phyloP scores from a whole-genome alignment of 2,113 vertebrate genomes.

The Zosterops lateralis region DNA sequence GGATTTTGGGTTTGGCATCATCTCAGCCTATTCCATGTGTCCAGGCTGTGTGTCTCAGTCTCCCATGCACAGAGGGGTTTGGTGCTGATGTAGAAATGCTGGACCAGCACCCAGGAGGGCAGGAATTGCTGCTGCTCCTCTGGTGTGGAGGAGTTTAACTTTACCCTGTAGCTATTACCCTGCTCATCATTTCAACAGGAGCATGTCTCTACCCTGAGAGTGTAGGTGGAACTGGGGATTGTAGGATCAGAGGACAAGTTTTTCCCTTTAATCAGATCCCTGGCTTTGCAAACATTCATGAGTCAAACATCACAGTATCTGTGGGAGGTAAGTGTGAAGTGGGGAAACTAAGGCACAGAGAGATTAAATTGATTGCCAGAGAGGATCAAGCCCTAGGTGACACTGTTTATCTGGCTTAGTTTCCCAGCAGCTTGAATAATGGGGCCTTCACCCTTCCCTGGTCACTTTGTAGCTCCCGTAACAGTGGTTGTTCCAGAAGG shows the following conservation, averaged over 20 bases:
- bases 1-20: not conserved
- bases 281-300: conserved; percentile 1
- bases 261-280: not conserved
- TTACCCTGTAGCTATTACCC: not conserved
- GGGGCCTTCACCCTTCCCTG: not conserved
- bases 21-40: not conserved
- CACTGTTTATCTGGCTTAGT: not conserved
- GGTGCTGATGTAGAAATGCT: not conserved
- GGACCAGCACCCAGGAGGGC: not conserved
- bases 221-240: not conserved
- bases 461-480: not conserved
- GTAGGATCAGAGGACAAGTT: not conserved
- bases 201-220: not conserved
- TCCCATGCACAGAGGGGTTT: not conserved
- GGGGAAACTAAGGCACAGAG: conserved; percentile 11
- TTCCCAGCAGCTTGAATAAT: not conserved
- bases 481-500: not conserved
- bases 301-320: not conserved
- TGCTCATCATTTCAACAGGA: not conserved
- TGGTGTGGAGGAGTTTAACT: not conserved
- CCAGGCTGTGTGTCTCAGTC: not conserved
- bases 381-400: not conserved
- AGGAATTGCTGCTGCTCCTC: not conserved
- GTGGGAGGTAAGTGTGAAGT: not conserved
- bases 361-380: not conserved